A percentile compares a stretch with the other conserved stretches of the same genome.
phyloP scores from a whole-genome alignment of 2,113 vertebrate species.

The Eptesicus fuscus region DNA sequence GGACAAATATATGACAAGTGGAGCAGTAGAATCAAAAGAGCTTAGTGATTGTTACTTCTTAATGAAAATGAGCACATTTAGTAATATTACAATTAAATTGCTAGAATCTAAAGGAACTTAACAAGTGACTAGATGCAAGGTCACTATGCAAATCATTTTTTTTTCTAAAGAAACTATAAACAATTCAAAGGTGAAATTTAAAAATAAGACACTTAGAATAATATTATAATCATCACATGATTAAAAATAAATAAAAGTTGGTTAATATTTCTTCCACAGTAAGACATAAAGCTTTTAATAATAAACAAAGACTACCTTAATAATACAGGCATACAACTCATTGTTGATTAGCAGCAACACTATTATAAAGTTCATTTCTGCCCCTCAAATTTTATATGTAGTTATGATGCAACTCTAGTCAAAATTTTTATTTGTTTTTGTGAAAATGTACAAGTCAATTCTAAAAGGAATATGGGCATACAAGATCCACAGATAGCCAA shows the following conservation, averaged over 20 bases:
- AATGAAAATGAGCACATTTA: neutral
- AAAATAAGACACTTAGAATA: neutral
- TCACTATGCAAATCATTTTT: neutral
- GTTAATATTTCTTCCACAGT: neutral
- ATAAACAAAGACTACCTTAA: neutral
- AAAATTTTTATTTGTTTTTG: neutral
- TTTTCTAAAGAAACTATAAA: neutral
- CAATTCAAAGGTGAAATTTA: neutral
- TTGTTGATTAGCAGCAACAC: neutral
- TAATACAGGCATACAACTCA: rapidly evolving
- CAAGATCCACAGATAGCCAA: neutral
- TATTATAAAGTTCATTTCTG: neutral
- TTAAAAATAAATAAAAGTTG: neutral
- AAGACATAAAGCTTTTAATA: neutral
- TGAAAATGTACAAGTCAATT: neutral
- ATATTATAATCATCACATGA: neutral
- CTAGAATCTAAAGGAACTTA: neutral
- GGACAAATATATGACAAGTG: neutral
- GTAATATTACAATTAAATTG: neutral
- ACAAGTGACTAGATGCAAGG: neutral
- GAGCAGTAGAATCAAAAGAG: neutral
- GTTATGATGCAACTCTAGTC: neutral
- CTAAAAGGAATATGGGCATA: neutral
- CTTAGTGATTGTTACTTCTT: neutral
- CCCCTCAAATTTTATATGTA: neutral